Evolutionary conservation across 2,113 vertebrate species (phyloP), one percentile per base, ranked within the genome.

Genomic region (Prochilodus magdalenae): DNA sequence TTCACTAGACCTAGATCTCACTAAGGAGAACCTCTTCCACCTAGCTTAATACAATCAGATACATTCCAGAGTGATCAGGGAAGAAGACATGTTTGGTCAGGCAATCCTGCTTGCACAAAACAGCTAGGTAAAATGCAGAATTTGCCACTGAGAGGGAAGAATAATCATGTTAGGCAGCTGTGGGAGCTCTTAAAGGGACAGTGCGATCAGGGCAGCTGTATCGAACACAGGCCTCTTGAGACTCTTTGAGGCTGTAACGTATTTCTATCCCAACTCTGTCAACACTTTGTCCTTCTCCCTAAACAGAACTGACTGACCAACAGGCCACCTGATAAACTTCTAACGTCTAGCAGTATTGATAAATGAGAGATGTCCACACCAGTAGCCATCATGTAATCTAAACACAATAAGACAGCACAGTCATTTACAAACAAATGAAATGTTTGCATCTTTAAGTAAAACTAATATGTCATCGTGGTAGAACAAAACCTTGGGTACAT

Each of bases 261-360:
- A 92, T 92, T 86, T 73, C 77, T 81, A 79, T 82, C 90, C 86
- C 88, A 87, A 88, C 86, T 89, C 90, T 79, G 83, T 84, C 88
- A 89, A 87, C 88, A 84, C 84, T 84, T 86, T 87, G 86, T 85
- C 73, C 55, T 49, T 73, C 51, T 70, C 82, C 88, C 87, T 91
- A 91, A 94, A 91, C 89, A 90, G 81, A 92, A 84, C 86, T 90
- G 89, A 91, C 89, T 92, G 90, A 91, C 89, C 89, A 85, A 66
- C 73, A 89, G 83, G 82, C 80, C 90, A 84, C 82, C 77, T 86
- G 86, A 92, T 86, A 92, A 86, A 89, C 87, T 86, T 89, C 84
- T 86, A 87, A 91, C 89, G 85, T 79, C 16, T 10, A 49, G 26
- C 81, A 75, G 66, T 73, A 87, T 81, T 78, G 60, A 89, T 87